Evolutionary conservation across 2,113 vertebrate genomes (phyloP), one percentile per base, ranked within the genome.

Genomic region (Ophiodon elongatus): DNA sequence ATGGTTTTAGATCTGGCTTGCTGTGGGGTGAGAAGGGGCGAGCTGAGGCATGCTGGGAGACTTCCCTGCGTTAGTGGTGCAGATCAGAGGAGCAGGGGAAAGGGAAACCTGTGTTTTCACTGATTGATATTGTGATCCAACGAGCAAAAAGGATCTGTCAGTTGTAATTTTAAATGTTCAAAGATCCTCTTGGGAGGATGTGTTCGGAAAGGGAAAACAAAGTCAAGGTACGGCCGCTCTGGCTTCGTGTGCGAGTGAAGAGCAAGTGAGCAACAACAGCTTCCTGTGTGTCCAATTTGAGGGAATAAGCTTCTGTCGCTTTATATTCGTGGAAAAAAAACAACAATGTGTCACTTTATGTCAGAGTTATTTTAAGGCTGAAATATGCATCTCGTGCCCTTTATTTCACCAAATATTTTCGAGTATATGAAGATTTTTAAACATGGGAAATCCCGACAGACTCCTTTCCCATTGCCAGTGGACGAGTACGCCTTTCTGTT

Each of bases 91-190:
- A 64, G 43, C 23, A 7, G 41, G 41, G 63, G 85, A 91, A 90
- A 88, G 91, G 83, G 89, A 92, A 92, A 88, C 82, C 78, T 59
- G 91, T 84, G 83, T 88, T 91, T 94, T 89, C 82, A 82, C 83
- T 79, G 68, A 88, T 84, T 90, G 85, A 93, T 91, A 86, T 85
- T 76, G 57, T 82, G 87, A 92, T 93, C 91, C 91, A 67, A 89
- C 81, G 70, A 84, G 76, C 14, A 72, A 1, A 14, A 66, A 37
- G 54, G 80, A 75, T 79, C 68, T 62, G 83, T 69, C 88, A 52
- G 82, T 52, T 76, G 76, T 93, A 88, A 94, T 93, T 91, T 91
- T 69, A 91, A 37, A 82, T 27, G 71, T 86, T 94, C 88, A 88
- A 90, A 93, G 85, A 82, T 83, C 60, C 72, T 70, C 73, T 77